Base-by-base conservation (phyloP, 1,140 invertebrate species). In the Carposina sasakii region DNA sequence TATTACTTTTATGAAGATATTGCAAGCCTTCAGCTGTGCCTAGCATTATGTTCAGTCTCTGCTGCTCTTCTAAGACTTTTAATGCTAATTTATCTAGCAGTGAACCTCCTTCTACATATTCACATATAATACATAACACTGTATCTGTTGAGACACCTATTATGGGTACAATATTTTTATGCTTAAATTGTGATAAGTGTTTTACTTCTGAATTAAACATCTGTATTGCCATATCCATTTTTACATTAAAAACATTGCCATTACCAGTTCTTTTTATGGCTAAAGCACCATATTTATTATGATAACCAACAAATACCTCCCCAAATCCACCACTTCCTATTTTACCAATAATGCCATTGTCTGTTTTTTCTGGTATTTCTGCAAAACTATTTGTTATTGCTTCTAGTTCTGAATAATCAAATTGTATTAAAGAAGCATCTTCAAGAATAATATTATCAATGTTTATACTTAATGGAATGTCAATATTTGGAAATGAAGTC, bases 281-380 rank as follows among this genome's bases (percentile, higher is more conserved):
- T 6, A 92, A 81, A 16, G 71, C 63, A 49, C 86, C 74, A 48
- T 81, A 66, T 2, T 64, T 54, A 3, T 77, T 47, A 43, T 84
- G 76, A 13, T 74, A 69, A 13, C 88, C 91, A 45, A 90, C 74
- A 76, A 88, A 92, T 1, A 93, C 92, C 39, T 86, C 86, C 12
- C 91, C 91, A 83, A 91, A 93, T 8, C 90, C 91, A 39, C 92
- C 92, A 53, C 82, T 85, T 2, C 92, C 92, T 47, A 93, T 81
- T 57, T 86, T 85, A 10, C 85, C 70, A 28, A 81, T 82, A 34
- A 54, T 67, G 65, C 15, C 34, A 15, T 37, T 17, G 19, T 12
- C 24, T 12, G 6, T 6, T 19, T 6, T 37, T 4, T 51, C 42
- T 4, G 57, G 58, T 0, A 45, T 52, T 19, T 76, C 67, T 24